A percentile compares a stretch with the other conserved stretches of the same genome.
Conservation (phyloP, 2,888 invertebrate species). For the Drosophila multiciliata region DNA sequence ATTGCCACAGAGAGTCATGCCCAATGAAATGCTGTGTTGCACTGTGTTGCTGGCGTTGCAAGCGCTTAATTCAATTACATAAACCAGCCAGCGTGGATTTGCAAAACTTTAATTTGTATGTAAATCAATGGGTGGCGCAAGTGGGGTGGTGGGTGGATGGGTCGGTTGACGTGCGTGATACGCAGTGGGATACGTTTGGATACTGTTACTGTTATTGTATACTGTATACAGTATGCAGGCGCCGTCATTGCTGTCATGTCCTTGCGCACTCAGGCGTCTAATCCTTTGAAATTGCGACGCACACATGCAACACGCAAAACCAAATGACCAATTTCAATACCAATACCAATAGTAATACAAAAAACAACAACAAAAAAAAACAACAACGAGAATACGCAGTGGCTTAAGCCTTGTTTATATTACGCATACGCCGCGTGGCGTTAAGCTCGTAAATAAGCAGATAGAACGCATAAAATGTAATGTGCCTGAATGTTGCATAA, state of each 20-base stretch:
- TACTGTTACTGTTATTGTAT: background rate
- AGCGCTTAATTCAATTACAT: conserved; percentile 74
- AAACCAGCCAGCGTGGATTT: conserved; percentile 54
- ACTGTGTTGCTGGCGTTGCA: conserved; percentile 30
- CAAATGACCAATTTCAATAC: conserved; percentile 28
- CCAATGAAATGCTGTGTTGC: conserved; percentile 43
- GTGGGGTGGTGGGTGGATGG: background rate
- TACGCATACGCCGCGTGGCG: conserved; percentile 72
- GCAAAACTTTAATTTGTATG: conserved; percentile 76
- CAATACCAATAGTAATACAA: background rate
- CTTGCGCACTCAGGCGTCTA: conserved; percentile 73
- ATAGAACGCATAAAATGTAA: conserved; percentile 68
- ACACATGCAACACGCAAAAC: conserved; percentile 19
- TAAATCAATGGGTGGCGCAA: conserved; percentile 60
- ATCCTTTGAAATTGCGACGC: conserved; percentile 78
- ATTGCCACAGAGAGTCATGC: conserved; percentile 30
- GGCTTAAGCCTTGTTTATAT: conserved; percentile 58
- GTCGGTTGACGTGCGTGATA: background rate
- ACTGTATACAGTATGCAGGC: conserved; percentile 32
- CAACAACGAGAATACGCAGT: conserved; percentile 36
- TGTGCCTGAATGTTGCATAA: conserved; percentile 58
- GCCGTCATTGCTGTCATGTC: conserved; percentile 59
- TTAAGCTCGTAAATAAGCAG: conserved; percentile 68
- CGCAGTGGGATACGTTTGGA: background rate
- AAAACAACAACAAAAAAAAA: conserved; percentile 6